A percentile compares a stretch with the other conserved stretches of the same genome.
Evolutionary conservation across 2,888 invertebrate species (phyloP).

Genomic region (Stegophylla sp.): DNA sequence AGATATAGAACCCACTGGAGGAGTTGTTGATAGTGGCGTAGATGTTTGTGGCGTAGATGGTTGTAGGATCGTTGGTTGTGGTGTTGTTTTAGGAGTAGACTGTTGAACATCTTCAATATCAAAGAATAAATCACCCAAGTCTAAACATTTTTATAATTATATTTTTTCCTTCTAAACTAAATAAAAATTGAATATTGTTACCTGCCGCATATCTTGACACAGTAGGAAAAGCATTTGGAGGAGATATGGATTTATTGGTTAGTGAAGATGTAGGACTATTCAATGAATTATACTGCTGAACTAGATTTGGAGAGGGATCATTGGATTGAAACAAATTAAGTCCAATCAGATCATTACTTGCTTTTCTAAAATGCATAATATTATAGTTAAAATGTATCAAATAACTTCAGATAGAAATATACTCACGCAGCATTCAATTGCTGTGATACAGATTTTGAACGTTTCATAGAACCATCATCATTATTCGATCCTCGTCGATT

Average conservation of each 20-base stretch:
- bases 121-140: conserved; percentile 78
- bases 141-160: conserved; percentile 65
- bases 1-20: conserved; percentile 72
- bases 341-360: conserved; percentile 80
- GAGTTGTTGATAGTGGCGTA: conserved; percentile 77
- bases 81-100: conserved; percentile 72
- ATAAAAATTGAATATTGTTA: conserved; percentile 17
- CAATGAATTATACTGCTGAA: conserved; percentile 80
- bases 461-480: conserved; percentile 72
- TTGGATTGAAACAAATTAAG: conserved; percentile 79
- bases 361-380: conserved; percentile 64
- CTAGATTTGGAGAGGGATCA: conserved; percentile 80
- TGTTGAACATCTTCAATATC: conserved; percentile 79
- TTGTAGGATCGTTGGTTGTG: conserved; percentile 77
- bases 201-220: conserved; percentile 59
- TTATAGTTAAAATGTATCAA: neutral
- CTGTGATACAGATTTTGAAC: conserved; percentile 80
- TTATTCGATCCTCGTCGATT: conserved; percentile 77
- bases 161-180: neutral
- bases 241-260: conserved; percentile 70
- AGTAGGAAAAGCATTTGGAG: conserved; percentile 64
- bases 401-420: neutral
- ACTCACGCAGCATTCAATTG: conserved; percentile 66
- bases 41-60: conserved; percentile 72
- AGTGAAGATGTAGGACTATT: conserved; percentile 69